Percentiles rank a stretch among this genome's conserved stretches.
Conservation (phyloP, 2,888 invertebrate species). For the Ormyrus nitidulus region DNA sequence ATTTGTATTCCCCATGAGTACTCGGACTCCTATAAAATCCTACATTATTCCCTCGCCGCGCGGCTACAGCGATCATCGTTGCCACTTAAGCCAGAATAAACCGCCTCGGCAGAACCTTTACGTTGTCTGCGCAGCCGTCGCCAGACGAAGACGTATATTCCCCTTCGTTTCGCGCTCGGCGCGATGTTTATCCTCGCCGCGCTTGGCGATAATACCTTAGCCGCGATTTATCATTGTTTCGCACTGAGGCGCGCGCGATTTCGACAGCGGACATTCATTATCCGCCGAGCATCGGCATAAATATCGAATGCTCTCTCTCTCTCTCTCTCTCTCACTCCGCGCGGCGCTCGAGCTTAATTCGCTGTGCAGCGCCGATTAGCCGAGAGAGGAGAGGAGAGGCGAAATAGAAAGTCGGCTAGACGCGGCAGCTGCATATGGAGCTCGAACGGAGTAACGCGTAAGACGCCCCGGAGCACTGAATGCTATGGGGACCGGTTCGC, state of each 20-base stretch:
- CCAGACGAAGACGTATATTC: no score
- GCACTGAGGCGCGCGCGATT: not conserved
- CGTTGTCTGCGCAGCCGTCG: no score
- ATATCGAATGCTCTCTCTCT: conserved; percentile 18
- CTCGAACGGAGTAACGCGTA: conserved; percentile 13
- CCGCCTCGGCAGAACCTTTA: not conserved
- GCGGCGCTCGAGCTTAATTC: no score
- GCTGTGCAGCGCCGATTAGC: conserved; percentile 16
- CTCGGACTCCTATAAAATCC: conserved; percentile 21
- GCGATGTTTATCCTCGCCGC: conserved; percentile 5
- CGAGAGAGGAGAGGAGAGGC: conserved; percentile 42
- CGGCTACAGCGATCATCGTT: not conserved
- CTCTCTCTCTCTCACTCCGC: no score
- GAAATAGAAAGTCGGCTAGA: conserved; percentile 52
- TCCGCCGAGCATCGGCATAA: conserved; percentile 41
- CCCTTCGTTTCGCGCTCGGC: not conserved
- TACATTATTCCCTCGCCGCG: not conserved
- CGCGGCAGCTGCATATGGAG: conserved; percentile 17
- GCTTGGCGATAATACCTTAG: not conserved
- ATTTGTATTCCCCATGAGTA: conserved; percentile 16
- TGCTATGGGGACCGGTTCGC: not conserved
- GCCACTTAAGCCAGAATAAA: not conserved
- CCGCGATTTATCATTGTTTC: conserved; percentile 49
- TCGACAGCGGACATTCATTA: conserved; percentile 48
- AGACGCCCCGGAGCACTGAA: not conserved